These are phyloP conservation scores for Dipus sagitta DNA, from an alignment of 2,797 vertebrate species.

Conservation along the genomic window DNA sequence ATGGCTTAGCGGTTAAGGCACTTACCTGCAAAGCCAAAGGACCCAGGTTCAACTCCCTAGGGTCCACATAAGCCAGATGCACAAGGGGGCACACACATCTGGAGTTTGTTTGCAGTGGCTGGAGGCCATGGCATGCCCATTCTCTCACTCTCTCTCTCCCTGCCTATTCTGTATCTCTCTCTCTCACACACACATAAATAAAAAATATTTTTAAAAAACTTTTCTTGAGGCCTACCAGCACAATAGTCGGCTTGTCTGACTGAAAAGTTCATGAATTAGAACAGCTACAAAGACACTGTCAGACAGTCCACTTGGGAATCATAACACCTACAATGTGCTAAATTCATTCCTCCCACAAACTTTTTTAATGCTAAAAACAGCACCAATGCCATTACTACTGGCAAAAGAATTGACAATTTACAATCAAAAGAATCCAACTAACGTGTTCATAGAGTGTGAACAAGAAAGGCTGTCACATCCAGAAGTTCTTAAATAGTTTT, in stretches of 20 bases:
- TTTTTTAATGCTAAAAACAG: slow-evolving; percentile 72
- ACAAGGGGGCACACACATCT: too few species aligned
- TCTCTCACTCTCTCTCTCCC: too few species aligned
- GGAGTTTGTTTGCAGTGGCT: too few species aligned
- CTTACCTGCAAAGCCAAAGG: too few species aligned
- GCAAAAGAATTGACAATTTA: slow-evolving; percentile 55
- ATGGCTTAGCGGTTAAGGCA: too few species aligned
- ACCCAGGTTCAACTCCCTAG: too few species aligned
- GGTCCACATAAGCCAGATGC: too few species aligned
- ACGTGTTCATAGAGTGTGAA: slow-evolving; percentile 81
- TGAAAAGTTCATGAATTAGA: slow-evolving; percentile 46
- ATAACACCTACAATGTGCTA: slow-evolving; percentile 30
- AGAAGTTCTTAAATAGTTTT: slow-evolving; percentile 79
- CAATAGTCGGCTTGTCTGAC: slow-evolving; percentile 6
- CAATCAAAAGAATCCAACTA: slow-evolving; percentile 68
- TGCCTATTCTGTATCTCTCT: too few species aligned
- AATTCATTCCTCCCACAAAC: slow-evolving; percentile 50
- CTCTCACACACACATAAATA: too few species aligned
- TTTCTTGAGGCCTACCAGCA: slow-evolving; percentile 31
- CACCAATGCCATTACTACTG: slow-evolving; percentile 42
- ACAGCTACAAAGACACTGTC: neutral
- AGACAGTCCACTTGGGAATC: slow-evolving; percentile 26
- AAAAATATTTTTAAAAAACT: neutral
- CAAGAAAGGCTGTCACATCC: slow-evolving; percentile 74
- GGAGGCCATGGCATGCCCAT: too few species aligned